Base-by-base conservation (phyloP, 2,888 invertebrate genomes). In the Eubasilissa splendida region DNA sequence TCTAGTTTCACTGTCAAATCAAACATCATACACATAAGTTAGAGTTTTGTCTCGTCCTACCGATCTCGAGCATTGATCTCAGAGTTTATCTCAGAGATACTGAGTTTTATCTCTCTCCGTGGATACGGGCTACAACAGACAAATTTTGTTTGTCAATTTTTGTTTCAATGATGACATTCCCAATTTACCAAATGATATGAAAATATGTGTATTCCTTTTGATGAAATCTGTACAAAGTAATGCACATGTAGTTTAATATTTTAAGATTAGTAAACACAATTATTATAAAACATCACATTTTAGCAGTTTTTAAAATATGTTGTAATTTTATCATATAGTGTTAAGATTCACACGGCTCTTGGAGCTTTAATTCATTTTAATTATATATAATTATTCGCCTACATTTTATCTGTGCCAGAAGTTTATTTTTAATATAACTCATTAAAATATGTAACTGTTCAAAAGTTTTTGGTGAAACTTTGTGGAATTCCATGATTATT, bases 321-420 rank as follows among this genome's bases (percentile, higher is more conserved):
- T 42, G 42, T 42, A 42, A 5, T 42, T 42, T 4, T 42, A 42
- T 42, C 4, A 63, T 33, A 10, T 33, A 63, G 4, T 63, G 4
- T 33, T 63, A 63, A 33, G 42, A 33, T 33, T 12, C 11, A 33
- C 8, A 4, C 10, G 42, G 31, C 63, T 63, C 33, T 10, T 42
- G 42, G 63, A 63, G 63, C 8, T 63, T 11, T 31, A 63, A 63
- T 33, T 63, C 11, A 33, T 33, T 63, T 63, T 7, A 33, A 63
- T 33, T 63, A 63, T 33, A 33, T 5, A 42, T 5, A 42, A 42
- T 42, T 7, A 42, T 42, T 42, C 42, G 42, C 22, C 22, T 22
- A 22, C 22, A 22, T 42, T 42, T 42, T 42, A 31, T 63, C 11
- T 33, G 63, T 63, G 63, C 63, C 73, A 73, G 56, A 73, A 52